Conservation (phyloP, 2,797 vertebrate species). For the Pantherophis vulpinus region DNA sequence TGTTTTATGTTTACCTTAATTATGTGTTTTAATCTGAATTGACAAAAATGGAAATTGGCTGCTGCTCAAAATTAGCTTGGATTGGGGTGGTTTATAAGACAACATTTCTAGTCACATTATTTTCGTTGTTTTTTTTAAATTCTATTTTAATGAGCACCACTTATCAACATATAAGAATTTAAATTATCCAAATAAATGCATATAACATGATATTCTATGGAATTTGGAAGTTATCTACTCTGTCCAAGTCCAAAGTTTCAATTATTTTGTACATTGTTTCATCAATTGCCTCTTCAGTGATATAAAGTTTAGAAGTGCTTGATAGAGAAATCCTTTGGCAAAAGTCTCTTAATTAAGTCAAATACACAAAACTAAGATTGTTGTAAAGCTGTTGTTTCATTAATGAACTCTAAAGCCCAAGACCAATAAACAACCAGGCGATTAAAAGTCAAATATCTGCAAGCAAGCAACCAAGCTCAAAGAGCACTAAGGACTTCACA, state of each 20-base stretch:
- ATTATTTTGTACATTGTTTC: not conserved
- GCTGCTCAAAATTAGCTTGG: not conserved
- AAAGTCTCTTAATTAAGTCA: not conserved
- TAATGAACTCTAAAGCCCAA: not conserved
- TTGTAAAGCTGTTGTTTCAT: not conserved
- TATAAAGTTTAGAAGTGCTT: not conserved
- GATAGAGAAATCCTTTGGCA: not conserved
- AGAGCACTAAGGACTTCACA: not conserved
- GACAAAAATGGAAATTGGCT: not conserved
- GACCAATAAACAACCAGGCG: not conserved
- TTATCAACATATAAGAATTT: not conserved
- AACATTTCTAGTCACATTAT: not conserved
- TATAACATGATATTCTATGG: not conserved
- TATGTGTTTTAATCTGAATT: not conserved
- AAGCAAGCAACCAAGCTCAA: not conserved
- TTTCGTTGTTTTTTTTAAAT: not conserved
- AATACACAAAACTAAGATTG: not conserved
- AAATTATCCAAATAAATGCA: not conserved
- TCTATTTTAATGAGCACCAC: not conserved
- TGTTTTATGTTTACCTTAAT: not conserved
- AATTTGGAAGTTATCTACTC: not conserved
- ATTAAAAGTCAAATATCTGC: not conserved
- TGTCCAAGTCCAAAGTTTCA: not conserved
- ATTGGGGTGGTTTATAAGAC: not conserved
- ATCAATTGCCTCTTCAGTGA: not conserved